phyloP scores from a whole-genome alignment of 2,113 vertebrate genomes.

The Pachyramphus minor region DNA sequence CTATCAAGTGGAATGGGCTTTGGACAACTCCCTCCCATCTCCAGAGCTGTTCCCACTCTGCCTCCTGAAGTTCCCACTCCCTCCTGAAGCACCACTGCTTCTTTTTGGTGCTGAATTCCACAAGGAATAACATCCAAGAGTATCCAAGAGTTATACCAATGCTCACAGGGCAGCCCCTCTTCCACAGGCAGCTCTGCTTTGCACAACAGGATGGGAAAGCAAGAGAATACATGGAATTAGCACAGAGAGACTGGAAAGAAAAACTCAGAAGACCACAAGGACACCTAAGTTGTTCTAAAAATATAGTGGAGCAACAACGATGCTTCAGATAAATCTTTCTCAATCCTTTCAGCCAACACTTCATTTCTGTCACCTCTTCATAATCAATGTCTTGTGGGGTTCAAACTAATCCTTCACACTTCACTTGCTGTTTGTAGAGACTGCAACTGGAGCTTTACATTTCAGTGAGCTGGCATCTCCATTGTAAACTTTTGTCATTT shows the following conservation, averaged over 20 bases:
- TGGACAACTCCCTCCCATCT: background rate
- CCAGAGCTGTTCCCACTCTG: background rate
- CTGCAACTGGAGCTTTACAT: background rate
- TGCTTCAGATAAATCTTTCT: background rate
- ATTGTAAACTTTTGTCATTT: background rate
- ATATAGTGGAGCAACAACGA: rapidly evolving
- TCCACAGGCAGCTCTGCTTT: background rate
- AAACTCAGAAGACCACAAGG: background rate
- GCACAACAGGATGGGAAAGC: background rate
- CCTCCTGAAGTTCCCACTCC: too few species aligned
- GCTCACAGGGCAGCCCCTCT: rapidly evolving
- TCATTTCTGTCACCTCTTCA: background rate
- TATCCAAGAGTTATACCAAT: rapidly evolving
- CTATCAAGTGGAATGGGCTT: rapidly evolving
- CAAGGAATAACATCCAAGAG: too few species aligned
- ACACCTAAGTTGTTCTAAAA: background rate
- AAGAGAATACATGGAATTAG: background rate
- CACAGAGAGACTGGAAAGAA: background rate
- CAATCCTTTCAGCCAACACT: background rate
- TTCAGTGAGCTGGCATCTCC: background rate
- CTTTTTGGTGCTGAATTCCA: background rate
- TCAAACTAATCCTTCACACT: background rate
- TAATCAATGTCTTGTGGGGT: background rate
- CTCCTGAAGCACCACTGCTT: background rate
- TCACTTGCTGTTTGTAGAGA: background rate